Conservation (phyloP, 2,797 vertebrate species). For the Pipistrellus pygmaeus region DNA sequence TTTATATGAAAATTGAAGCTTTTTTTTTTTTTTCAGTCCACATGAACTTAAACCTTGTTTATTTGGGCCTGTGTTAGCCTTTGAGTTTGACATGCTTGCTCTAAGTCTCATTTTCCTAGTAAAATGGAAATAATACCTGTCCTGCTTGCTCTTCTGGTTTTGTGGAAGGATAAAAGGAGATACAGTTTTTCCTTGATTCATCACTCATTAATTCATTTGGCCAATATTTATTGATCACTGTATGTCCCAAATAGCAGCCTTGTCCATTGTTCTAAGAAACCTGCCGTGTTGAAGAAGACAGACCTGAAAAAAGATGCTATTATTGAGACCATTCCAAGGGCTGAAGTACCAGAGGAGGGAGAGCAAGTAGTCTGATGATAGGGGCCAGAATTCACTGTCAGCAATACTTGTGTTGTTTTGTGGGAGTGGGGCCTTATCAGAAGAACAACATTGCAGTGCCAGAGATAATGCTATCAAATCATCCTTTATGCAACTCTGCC, state of each 20-base stretch:
- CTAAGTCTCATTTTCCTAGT: conserved; percentile 21
- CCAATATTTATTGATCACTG: not conserved
- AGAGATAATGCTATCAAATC: not conserved
- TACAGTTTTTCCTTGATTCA: not conserved
- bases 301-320: not conserved
- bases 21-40: no score
- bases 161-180: not conserved
- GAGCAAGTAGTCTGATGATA: not conserved
- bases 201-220: not conserved
- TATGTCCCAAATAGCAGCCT: not conserved
- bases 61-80: no score
- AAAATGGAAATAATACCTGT: not conserved
- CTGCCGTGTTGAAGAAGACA: not conserved
- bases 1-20: no score
- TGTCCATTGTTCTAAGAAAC: not conserved
- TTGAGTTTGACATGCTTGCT: no score
- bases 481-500: not conserved
- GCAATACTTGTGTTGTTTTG: not conserved
- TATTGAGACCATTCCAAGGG: not conserved
- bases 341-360: not conserved
- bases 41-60: no score
- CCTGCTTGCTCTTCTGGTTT: not conserved
- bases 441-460: not conserved
- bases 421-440: not conserved
- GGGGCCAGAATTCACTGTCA: not conserved